Evolutionary conservation across 2,113 vertebrate genomes (phyloP), one percentile per base, ranked within the genome.

Genomic region (Oncorhynchus clarkii): DNA sequence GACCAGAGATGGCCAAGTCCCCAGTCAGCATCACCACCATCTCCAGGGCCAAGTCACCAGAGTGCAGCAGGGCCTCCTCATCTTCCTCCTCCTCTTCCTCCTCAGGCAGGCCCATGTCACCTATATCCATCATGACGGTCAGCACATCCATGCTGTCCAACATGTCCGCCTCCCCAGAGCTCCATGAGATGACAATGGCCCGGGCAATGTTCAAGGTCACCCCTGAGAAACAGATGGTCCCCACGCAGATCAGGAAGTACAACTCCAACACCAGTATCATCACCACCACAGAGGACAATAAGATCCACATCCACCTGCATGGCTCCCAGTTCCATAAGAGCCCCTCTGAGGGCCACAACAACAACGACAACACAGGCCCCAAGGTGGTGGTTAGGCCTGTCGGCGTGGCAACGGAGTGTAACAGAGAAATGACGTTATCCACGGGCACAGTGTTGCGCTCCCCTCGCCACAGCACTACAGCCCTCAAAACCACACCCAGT

Each of bases 141-240:
- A 96, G 94, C 31, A 97, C 95, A 0, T 92, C 95, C 0, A 92
- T 94, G 11, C 91, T 94, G 0, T 88, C 95, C 0, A 94, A 95
- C 73, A 85, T 90, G 1, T 93, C 91, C 0, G 83, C 93, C 67
- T 92, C 95, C 49, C 94, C 94, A 0, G 96, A 98, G 39, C 88
- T 94, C 5, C 96, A 96, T 80, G 97, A 98, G 72, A 93, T 95
- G 93, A 96, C 95, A 54, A 89, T 96, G 93, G 98, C 96, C 57
- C 93, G 97, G 78, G 96, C 97, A 16, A 93, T 99, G 67, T 97
- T 98, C 84, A 97, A 95, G 89, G 96, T 99, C 65, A 98, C 96
- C 1, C 97, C 98, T 0, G 98, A 99, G 80, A 99, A 99, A 84
- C 96, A 96, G 86, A 94, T 95, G 27, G 96, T 95, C 4, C 94